Percentiles rank a stretch among this genome's conserved stretches.
Conservation (phyloP, 1,140 invertebrate genomes). For the Pristionchus pacificus region DNA sequence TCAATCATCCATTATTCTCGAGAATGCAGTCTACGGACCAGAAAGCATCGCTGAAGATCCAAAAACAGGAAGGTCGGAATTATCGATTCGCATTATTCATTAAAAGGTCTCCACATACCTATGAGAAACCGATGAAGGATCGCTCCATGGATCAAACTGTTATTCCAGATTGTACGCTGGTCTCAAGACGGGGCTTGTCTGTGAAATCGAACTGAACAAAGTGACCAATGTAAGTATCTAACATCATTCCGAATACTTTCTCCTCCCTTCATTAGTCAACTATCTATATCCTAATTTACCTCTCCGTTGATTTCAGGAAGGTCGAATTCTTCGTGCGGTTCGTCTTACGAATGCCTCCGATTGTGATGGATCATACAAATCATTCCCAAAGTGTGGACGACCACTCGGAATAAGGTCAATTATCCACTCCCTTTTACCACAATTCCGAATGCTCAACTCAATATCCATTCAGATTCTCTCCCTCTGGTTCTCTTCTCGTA, state of each 20-base stretch:
- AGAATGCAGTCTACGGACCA: conserved; percentile 27
- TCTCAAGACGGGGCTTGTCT: conserved; percentile 26
- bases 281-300: no score
- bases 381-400: conserved; percentile 20
- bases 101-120: no score
- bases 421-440: background rate
- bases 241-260: background rate
- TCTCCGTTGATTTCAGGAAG: background rate
- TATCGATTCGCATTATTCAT: background rate
- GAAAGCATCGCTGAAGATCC: conserved; percentile 21
- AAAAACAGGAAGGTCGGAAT: conserved; percentile 7
- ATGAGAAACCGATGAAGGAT: no score
- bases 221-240: background rate
- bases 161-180: conserved; percentile 9
- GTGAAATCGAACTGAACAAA: conserved; percentile 12
- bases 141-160: background rate
- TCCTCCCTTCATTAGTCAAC: background rate
- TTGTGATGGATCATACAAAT: conserved; percentile 27
- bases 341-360: conserved; percentile 17
- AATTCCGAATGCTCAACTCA: no score
- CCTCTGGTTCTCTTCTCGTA: conserved; percentile 16
- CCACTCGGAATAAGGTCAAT: conserved; percentile 24
- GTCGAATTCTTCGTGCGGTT: conserved; percentile 24
- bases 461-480: conserved; percentile 14
- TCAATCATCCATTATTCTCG: conserved; percentile 20